Conservation (phyloP, 2,888 invertebrate species). For the Aplocera efformata region DNA sequence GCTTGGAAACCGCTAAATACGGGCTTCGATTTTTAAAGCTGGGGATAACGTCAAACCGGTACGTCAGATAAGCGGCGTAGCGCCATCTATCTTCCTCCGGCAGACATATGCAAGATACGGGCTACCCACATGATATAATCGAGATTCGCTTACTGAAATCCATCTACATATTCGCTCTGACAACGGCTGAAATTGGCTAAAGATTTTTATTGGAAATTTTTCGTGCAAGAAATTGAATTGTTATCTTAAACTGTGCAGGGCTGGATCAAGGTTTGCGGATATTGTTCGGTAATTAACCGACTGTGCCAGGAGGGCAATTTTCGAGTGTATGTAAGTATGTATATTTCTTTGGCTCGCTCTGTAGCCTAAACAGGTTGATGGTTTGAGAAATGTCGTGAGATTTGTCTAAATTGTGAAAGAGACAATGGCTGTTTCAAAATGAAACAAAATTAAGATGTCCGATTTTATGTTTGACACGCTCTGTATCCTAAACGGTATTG, state of each 20-base stretch:
- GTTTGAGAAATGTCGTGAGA: too few species aligned
- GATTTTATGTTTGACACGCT: too few species aligned
- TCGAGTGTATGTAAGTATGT: too few species aligned
- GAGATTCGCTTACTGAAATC: slow-evolving; percentile 59
- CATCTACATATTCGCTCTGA: slow-evolving; percentile 53
- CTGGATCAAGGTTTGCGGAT: slow-evolving; percentile 6
- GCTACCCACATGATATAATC: slow-evolving; percentile 59
- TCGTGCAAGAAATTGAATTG: slow-evolving; percentile 36
- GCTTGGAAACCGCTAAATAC: slow-evolving; percentile 34
- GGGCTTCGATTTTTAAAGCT: slow-evolving; percentile 50
- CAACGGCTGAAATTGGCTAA: slow-evolving; percentile 50
- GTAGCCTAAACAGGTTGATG: too few species aligned
- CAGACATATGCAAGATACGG: slow-evolving; percentile 55
- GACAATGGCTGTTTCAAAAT: too few species aligned
- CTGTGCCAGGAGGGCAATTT: too few species aligned
- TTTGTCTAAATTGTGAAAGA: too few species aligned
- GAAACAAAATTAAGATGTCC: too few species aligned
- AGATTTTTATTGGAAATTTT: slow-evolving; percentile 45
- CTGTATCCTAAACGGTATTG: too few species aligned
- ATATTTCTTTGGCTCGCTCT: too few species aligned
- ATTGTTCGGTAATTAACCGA: too few species aligned
- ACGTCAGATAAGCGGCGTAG: slow-evolving; percentile 53
- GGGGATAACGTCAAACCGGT: slow-evolving; percentile 47
- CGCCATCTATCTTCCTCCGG: slow-evolving; percentile 66
- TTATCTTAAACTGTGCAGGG: slow-evolving; percentile 27